phyloP scores from a whole-genome alignment of 2,888 invertebrate species.

The Saturnia japonica region DNA sequence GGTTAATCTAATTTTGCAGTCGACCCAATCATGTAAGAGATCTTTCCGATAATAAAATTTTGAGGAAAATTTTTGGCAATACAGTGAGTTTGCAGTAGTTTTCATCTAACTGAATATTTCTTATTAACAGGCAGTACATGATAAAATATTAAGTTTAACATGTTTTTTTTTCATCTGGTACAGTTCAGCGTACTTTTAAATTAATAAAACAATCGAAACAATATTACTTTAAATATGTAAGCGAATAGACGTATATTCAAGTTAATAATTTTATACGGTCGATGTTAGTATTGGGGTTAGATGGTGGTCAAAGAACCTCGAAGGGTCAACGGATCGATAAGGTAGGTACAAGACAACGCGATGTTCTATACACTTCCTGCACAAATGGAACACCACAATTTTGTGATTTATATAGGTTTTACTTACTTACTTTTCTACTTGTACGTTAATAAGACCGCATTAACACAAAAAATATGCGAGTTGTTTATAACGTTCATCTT shows the following conservation, averaged over 20 bases:
- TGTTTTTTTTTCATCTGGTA: no score
- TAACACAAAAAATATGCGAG: no score
- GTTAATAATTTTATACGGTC: slow-evolving; percentile 26
- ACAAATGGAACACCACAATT: not conserved
- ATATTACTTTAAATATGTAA: not conserved
- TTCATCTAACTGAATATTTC: no score
- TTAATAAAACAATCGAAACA: not conserved
- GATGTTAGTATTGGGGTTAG: slow-evolving; percentile 19
- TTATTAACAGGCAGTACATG: no score
- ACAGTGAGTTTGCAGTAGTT: not conserved
- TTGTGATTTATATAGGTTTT: not conserved
- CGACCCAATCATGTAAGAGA: not conserved
- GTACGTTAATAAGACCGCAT: not conserved
- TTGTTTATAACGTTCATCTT: no score
- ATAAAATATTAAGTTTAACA: no score
- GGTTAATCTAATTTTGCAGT: not conserved
- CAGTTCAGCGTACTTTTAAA: not conserved
- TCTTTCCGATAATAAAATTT: not conserved
- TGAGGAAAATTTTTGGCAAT: not conserved
- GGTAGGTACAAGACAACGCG: slow-evolving; percentile 16
- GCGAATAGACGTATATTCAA: not conserved
- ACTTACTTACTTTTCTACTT: not conserved
- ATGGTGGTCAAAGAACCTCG: slow-evolving; percentile 24
- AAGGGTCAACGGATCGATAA: slow-evolving; percentile 25
- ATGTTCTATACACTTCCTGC: slow-evolving; percentile 6